Base-by-base conservation (phyloP, 1,140 invertebrate genomes). In the Drosophila baimaii region DNA sequence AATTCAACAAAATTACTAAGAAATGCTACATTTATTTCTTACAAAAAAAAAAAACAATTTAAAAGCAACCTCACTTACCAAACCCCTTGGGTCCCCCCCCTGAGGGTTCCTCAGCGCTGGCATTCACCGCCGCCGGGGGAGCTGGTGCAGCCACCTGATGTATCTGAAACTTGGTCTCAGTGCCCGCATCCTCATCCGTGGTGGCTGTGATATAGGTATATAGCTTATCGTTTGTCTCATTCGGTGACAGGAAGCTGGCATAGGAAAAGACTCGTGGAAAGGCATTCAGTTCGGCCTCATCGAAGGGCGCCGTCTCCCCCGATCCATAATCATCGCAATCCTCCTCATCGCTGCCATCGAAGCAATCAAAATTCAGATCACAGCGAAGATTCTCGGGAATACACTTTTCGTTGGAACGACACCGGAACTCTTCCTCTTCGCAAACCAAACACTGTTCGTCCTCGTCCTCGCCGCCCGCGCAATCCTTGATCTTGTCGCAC, bases 281-380 rank as follows among this genome's bases (percentile, higher is more conserved):
- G 2, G 81, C 81, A 56, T 91, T 91, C 7, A 91, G 49, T 12
- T 84, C 86, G 1, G 77, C 72, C 61, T 85, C 85, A 52, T 91
- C 81, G 6, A 90, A 90, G 19, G 78, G 73, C 2, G 64, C 47
- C 35, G 46, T 47, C 27, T 75, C 90, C n/a, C 63, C 86, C 21
- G 66, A 84, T 10, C 75, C 78, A 21, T 83, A 85, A 0, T 89
- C 86, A 27, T 90, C 83, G 90, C 94, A 94, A 75, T 94, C 92
- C 37, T 93, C 92, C 90, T 98, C 97, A 91, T 98, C 97, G 73
- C 96, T 96, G 1, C 95, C 95, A 66, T 94, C 94, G 25, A 94
- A 93, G 91, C 97, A 98, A 90, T 98, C 97, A 8, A 94, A 92
- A 90, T 96, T 95, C 13, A 95, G 95, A 90, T 98, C 97, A 84